A percentile compares a stretch with the other conserved stretches of the same genome.
Conservation (phyloP, 2,113 vertebrate species). For the Malurus elegans region DNA sequence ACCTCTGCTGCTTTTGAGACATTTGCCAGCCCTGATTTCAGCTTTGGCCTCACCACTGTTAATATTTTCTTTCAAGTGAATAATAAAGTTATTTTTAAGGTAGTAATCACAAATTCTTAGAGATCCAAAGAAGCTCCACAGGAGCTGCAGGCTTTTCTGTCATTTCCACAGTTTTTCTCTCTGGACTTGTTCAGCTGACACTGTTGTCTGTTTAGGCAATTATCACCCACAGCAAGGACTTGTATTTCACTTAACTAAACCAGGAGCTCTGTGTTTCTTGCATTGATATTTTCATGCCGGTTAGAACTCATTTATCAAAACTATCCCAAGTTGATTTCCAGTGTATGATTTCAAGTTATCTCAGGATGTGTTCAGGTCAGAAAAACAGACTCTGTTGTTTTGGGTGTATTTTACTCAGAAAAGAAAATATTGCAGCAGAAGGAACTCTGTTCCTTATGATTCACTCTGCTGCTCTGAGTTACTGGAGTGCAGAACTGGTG, state of each 20-base stretch:
- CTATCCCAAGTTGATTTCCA: neutral
- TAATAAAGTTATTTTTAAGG: neutral
- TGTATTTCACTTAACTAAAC: neutral
- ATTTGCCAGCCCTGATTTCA: neutral
- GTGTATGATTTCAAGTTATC: neutral
- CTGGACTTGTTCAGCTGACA: neutral
- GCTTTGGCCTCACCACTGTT: neutral
- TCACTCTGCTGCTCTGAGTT: neutral
- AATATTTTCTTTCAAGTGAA: neutral
- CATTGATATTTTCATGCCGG: neutral
- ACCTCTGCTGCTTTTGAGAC: neutral
- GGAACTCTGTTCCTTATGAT: rapidly evolving
- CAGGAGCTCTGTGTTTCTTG: neutral
- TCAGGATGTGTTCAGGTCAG: neutral
- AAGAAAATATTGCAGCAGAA: neutral
- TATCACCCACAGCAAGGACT: neutral
- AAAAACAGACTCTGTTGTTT: neutral
- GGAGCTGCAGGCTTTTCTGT: neutral
- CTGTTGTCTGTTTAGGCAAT: neutral
- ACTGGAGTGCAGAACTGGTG: neutral
- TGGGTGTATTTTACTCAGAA: neutral
- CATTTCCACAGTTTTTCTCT: rapidly evolving
- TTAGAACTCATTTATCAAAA: neutral
- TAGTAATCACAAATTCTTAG: neutral
- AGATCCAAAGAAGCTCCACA: neutral